These are phyloP conservation scores for Buceros bicornis DNA, from an alignment of 2,797 vertebrate species.

Conservation along the genomic window DNA sequence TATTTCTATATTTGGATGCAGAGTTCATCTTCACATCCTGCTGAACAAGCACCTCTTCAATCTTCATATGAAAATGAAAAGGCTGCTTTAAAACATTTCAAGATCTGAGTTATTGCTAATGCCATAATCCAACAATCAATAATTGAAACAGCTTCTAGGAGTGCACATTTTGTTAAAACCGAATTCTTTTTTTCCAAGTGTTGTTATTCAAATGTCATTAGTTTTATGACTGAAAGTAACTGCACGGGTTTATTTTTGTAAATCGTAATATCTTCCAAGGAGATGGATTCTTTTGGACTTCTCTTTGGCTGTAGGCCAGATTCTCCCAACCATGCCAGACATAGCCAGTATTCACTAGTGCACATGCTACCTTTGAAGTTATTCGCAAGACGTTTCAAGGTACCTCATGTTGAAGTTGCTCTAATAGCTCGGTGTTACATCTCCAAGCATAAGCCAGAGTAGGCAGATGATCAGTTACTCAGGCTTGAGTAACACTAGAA, in stretches of 20 bases:
- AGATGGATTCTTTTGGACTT: neutral
- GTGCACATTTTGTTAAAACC: neutral
- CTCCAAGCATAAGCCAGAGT: neutral
- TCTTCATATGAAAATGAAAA: slow-evolving; percentile 48
- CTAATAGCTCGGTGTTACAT: neutral
- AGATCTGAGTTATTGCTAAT: slow-evolving; percentile 35
- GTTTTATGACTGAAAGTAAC: neutral
- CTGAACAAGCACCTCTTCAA: slow-evolving; percentile 47
- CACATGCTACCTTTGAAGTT: neutral
- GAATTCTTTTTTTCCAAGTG: neutral
- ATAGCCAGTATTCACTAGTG: neutral
- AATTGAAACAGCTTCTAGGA: slow-evolving; percentile 37
- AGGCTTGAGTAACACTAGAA: neutral
- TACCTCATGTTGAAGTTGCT: neutral
- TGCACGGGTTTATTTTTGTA: neutral
- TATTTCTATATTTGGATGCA: slow-evolving; percentile 13
- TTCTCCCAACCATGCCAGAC: neutral
- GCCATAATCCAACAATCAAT: slow-evolving; percentile 47
- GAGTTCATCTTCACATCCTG: neutral
- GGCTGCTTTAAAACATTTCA: slow-evolving; percentile 22
- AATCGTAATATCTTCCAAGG: neutral
- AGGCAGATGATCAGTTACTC: neutral
- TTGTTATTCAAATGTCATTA: slow-evolving; percentile 9
- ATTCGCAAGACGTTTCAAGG: neutral
- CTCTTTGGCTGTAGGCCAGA: neutral